phyloP scores from a whole-genome alignment of 2,113 vertebrate species.

The Genyomyrus donnyi region DNA sequence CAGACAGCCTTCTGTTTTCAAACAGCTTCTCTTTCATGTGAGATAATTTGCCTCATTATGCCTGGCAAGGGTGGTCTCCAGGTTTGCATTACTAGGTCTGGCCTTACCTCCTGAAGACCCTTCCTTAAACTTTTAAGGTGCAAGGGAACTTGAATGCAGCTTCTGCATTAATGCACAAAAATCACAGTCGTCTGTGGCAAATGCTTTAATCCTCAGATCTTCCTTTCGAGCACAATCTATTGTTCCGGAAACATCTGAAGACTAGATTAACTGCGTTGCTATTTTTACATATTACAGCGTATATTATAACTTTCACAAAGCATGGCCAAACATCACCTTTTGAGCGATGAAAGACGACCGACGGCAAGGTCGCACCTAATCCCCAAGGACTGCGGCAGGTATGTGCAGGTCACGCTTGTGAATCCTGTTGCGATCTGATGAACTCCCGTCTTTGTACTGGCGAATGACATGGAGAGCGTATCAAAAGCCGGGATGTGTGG shows the following conservation, averaged over 20 bases:
- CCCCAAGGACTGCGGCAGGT: neutral
- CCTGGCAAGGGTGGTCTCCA: conserved; percentile 1
- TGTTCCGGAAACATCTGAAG: neutral
- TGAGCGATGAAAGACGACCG: neutral
- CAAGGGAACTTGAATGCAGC: neutral
- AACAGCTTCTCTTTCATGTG: conserved; percentile 15
- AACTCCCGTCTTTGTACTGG: neutral
- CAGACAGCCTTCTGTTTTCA: conserved; percentile 43
- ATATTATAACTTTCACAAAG: neutral
- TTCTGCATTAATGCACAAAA: neutral
- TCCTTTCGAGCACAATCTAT: neutral
- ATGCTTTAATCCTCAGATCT: neutral
- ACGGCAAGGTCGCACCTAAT: neutral
- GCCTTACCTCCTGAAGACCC: neutral
- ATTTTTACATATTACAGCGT: neutral
- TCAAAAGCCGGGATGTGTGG: neutral
- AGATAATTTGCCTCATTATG: conserved; percentile 12
- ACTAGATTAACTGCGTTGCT: neutral
- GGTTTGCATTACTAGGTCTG: conserved; percentile 8
- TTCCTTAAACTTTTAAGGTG: neutral
- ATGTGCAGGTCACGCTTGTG: neutral
- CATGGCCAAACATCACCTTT: neutral
- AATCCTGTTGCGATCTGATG: neutral
- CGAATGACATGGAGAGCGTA: neutral
- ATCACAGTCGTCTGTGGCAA: neutral